Conservation (phyloP, 1,140 invertebrate species). For the Ceratitis capitata region DNA sequence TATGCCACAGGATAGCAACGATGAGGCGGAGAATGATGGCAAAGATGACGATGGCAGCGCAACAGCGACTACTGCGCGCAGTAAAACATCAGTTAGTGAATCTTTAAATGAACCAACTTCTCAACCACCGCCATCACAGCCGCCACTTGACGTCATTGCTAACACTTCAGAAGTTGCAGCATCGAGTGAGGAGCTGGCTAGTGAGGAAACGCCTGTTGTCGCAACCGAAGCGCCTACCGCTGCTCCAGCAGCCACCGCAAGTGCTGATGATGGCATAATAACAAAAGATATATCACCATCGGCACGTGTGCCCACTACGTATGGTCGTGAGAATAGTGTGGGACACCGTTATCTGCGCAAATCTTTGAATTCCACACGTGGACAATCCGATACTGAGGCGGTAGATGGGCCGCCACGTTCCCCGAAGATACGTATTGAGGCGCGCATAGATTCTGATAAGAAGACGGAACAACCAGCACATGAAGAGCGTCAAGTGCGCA, state of each 20-base stretch:
- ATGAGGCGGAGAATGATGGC: conserved; percentile 46
- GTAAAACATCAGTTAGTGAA: background rate
- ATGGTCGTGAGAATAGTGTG: conserved; percentile 50
- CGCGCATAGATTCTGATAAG: conserved; percentile 40
- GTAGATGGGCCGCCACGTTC: conserved; percentile 39
- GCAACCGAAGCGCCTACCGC: background rate
- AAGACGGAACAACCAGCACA: conserved; percentile 25
- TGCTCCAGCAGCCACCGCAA: background rate
- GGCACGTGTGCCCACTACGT: conserved; percentile 53
- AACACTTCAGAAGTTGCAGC: background rate
- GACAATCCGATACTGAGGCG: conserved; percentile 48
- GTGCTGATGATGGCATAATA: background rate
- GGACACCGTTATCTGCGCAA: conserved; percentile 51
- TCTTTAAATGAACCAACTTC: background rate
- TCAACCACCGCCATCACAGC: conserved; percentile 2
- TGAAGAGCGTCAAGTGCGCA: background rate
- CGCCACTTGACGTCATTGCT: conserved; percentile 36
- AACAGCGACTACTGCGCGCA: background rate
- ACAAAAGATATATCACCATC: conserved; percentile 17
- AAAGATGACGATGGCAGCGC: conserved; percentile 47
- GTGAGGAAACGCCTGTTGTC: background rate
- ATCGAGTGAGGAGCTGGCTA: background rate
- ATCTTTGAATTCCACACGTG: conserved; percentile 52
- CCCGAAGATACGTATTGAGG: conserved; percentile 44
- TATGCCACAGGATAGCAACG: conserved; percentile 12